Conservation (phyloP, 2,113 vertebrate genomes). For the Trochalopteron elliotii region DNA sequence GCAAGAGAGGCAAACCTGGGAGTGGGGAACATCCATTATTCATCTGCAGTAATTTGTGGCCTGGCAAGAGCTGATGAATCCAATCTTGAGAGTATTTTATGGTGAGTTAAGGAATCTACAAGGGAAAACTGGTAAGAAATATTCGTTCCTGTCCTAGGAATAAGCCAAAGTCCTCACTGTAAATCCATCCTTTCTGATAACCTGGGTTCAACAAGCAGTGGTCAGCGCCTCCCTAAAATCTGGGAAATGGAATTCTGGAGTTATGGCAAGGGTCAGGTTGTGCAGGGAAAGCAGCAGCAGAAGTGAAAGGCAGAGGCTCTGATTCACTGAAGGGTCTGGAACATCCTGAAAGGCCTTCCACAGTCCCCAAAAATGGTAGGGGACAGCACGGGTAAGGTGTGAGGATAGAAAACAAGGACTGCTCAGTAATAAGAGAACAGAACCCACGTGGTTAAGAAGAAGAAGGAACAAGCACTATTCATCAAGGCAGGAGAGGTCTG, state of each 20-base stretch:
- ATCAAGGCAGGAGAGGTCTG: neutral
- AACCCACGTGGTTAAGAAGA: accelerated
- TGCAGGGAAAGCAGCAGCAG: neutral
- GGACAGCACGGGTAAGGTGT: neutral
- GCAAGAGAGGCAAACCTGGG: neutral
- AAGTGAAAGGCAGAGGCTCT: neutral
- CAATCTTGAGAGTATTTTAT: neutral
- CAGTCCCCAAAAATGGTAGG: neutral
- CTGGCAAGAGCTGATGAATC: conserved; percentile 9
- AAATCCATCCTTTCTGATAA: neutral
- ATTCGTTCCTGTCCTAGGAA: neutral
- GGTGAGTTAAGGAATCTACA: neutral
- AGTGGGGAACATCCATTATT: neutral
- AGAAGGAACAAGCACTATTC: neutral
- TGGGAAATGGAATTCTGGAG: neutral
- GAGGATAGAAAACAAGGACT: neutral
- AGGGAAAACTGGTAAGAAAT: neutral
- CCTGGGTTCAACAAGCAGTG: neutral
- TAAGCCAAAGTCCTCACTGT: neutral
- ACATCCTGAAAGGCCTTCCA: neutral
- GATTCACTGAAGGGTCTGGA: neutral
- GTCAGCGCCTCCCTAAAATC: neutral
- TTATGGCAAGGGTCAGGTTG: accelerated
- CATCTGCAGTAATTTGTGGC: neutral
- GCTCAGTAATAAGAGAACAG: no score